Percentiles rank a stretch among this genome's conserved stretches.
These are phyloP conservation scores for Myotis planiceps DNA, from an alignment of 2,797 vertebrate species.

Conservation along the genomic window DNA sequence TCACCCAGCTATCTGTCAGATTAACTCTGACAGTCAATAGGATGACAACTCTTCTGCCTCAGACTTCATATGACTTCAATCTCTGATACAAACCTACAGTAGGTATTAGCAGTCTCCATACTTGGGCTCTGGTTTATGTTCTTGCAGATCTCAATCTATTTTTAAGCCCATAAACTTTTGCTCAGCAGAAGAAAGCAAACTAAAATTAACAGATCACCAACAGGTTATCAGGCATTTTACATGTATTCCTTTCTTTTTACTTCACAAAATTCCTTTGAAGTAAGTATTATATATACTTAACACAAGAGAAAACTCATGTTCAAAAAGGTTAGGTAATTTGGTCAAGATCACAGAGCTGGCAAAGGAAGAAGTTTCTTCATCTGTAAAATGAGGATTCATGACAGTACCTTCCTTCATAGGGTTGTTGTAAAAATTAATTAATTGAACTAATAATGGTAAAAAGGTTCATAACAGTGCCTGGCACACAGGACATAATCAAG, in stretches of 20 bases:
- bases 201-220: not conserved
- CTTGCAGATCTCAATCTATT: not conserved
- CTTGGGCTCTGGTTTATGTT: not conserved
- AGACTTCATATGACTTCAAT: not conserved
- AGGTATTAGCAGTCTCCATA: not conserved
- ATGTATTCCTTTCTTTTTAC: not conserved
- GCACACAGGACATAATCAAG: not conserved
- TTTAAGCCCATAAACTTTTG: not conserved
- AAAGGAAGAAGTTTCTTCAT: not conserved
- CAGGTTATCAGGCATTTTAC: not conserved
- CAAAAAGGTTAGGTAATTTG: not conserved
- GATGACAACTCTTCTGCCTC: not conserved
- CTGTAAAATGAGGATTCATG: not conserved
- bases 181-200: not conserved
- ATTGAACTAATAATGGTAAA: not conserved
- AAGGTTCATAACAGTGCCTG: not conserved
- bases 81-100: not conserved
- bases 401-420: not conserved
- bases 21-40: not conserved
- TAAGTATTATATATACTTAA: not conserved
- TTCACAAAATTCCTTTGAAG: not conserved
- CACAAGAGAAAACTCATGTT: not conserved
- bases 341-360: not conserved
- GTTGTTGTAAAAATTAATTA: not conserved
- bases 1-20: not conserved